A percentile compares a stretch with the other conserved stretches of the same genome.
Evolutionary conservation across 2,888 invertebrate species (phyloP).

Genomic region (Campaea margaritaria): DNA sequence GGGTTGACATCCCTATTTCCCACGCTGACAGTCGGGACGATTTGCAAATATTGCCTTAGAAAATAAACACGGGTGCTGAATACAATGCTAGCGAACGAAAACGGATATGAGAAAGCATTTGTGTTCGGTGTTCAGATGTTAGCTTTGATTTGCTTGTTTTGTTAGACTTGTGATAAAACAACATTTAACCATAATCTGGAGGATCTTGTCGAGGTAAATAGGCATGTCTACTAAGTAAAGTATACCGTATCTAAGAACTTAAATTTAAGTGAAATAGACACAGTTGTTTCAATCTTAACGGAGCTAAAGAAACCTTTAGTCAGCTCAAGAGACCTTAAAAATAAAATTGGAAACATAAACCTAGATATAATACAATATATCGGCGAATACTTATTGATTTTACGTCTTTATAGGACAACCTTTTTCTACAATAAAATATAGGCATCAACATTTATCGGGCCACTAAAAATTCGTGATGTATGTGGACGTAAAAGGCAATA

Average conservation of each 20-base stretch:
- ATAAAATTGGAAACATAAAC: too few species aligned
- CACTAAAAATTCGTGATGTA: constrained; percentile 41
- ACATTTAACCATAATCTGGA: too few species aligned
- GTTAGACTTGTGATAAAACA: too few species aligned
- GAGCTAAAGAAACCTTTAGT: too few species aligned
- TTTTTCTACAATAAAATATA: background rate
- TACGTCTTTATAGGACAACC: too few species aligned
- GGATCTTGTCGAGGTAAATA: too few species aligned
- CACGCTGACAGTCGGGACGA: constrained; percentile 32
- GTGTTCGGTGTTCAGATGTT: constrained; percentile 9
- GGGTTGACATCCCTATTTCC: constrained; percentile 50
- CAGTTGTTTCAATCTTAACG: too few species aligned
- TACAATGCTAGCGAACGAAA: constrained; percentile 18
- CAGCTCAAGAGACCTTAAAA: too few species aligned
- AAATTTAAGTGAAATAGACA: too few species aligned
- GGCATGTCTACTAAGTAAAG: too few species aligned
- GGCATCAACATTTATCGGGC: background rate
- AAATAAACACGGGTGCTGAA: constrained; percentile 28
- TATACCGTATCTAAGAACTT: too few species aligned
- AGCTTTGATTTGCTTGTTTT: too few species aligned
- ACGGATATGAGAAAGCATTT: constrained; percentile 22
- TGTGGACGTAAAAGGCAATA: constrained; percentile 36
- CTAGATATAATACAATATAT: background rate
- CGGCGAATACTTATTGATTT: background rate
- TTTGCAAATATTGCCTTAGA: constrained; percentile 35